Evolutionary conservation across 2,888 invertebrate genomes (phyloP), one percentile per base, ranked within the genome.

Genomic region (Pogonocherus hispidulus): DNA sequence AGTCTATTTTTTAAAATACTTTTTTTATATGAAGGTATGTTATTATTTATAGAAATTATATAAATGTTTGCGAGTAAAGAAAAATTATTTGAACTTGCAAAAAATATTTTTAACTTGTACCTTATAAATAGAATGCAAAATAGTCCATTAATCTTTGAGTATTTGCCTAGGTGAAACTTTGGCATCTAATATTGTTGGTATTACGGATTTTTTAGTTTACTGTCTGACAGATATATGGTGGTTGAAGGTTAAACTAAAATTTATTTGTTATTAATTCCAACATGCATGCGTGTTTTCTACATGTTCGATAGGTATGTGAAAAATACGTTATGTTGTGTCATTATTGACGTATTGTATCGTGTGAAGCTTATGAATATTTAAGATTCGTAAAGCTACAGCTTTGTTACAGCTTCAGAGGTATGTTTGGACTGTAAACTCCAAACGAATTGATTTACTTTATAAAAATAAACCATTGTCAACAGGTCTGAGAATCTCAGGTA

Each of bases 111-210:
- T 16, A n/a, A 41, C n/a, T 14, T 41, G 41, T 41, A 41, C n/a
- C n/a, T 41, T 41, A 41, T 41, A 14, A 41, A 41, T 41, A 41
- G 41, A 41, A 41, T 14, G n/a, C 41, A 41, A 41, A 41, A 41
- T 41, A 41, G 41, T 41, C 41, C n/a, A 41, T 41, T n/a, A 41
- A 41, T 41, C 41, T 41, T 32, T 3, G 14, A n/a, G 41, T n/a
- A 41, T 32, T 32, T 32, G 32, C 32, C 11, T 3, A n/a, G 41
- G 14, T 16, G 41, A 41, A 41, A 41, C 41, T 41, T 14, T 14
- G 41, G 4, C 41, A 41, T 41, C 41, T n/a, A 3, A n/a, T 41
- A 41, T 41, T 16, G 41, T 41, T n/a, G 41, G 41, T 41, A 41
- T 41, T 41, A 41, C 41, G 41, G 41, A 5, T 14, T 41, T 16